Evolutionary conservation across 1,140 invertebrate species (phyloP).

Genomic region (Aleiodes sp.): DNA sequence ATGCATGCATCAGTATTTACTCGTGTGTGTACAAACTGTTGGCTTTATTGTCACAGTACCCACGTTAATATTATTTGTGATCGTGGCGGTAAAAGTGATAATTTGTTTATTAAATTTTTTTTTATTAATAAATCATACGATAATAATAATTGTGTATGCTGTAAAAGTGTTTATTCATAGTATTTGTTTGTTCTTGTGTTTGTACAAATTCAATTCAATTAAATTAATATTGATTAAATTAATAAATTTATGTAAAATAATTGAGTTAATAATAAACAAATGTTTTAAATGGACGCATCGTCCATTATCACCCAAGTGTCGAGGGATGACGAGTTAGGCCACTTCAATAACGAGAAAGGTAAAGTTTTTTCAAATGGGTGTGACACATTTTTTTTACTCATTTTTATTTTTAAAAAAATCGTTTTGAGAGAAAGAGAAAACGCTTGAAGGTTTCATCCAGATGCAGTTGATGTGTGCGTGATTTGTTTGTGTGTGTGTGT

Average conservation of each 20-base stretch:
- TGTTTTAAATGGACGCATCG: conserved; percentile 95
- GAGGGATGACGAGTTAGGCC: conserved; percentile 88
- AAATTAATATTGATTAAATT: no score
- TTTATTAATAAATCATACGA: no score
- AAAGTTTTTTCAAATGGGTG: conserved; percentile 57
- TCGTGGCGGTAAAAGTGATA: no score
- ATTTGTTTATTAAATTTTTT: no score
- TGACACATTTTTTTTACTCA: conserved; percentile 51
- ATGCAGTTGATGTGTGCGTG: not conserved
- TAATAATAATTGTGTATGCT: no score
- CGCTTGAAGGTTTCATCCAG: not conserved
- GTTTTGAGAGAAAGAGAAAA: not conserved
- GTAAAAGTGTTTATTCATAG: no score
- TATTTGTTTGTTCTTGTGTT: no score
- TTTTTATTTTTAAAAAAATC: no score
- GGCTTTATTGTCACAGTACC: no score
- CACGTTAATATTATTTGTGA: no score
- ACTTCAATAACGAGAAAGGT: conserved; percentile 94
- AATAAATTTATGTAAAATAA: no score
- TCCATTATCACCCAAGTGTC: conserved; percentile 98
- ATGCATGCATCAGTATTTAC: conserved; percentile 44
- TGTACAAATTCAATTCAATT: no score
- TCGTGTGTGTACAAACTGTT: conserved; percentile 37
- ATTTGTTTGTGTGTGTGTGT: conserved; percentile 10
- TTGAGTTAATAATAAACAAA: conserved; percentile 68